A percentile compares a stretch with the other conserved stretches of the same genome.
Evolutionary conservation across 2,113 vertebrate species (phyloP).

Genomic region (Antechinus flavipes): DNA sequence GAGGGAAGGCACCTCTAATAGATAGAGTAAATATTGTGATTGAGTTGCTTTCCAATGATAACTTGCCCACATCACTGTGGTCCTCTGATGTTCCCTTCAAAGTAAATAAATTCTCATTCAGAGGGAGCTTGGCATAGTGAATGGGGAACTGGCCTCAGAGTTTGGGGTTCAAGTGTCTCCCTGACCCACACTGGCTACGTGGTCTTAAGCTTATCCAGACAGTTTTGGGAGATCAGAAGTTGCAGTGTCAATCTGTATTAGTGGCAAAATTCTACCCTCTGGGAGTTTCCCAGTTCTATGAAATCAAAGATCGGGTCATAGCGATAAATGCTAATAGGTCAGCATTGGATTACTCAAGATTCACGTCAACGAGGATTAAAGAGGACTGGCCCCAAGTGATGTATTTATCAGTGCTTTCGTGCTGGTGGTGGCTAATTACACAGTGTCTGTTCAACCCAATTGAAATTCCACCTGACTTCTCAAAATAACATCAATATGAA

Average conservation of each 20-base stretch:
- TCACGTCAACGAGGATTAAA: background rate
- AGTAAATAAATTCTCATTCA: slow-evolving; percentile 7
- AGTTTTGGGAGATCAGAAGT: background rate
- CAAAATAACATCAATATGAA: background rate
- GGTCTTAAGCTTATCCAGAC: background rate
- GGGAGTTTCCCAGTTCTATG: background rate
- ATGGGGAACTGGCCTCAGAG: background rate
- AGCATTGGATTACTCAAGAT: background rate
- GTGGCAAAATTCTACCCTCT: background rate
- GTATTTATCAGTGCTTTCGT: background rate
- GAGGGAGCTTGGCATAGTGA: background rate
- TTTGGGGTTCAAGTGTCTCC: background rate
- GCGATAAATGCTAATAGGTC: background rate
- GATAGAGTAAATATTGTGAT: slow-evolving; percentile 2
- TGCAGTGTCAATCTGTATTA: background rate
- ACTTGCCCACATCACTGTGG: background rate
- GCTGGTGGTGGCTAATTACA: background rate
- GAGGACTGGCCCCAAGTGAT: background rate
- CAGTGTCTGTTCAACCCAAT: background rate
- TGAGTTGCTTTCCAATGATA: slow-evolving; percentile 35
- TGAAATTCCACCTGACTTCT: background rate
- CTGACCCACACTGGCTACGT: background rate
- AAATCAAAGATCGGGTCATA: background rate
- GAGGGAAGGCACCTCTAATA: slow-evolving; percentile 8
- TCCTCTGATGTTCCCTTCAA: background rate